Percentiles rank a stretch among this genome's conserved stretches.
phyloP scores from a whole-genome alignment of 2,113 vertebrate species.

The Gambusia affinis region DNA sequence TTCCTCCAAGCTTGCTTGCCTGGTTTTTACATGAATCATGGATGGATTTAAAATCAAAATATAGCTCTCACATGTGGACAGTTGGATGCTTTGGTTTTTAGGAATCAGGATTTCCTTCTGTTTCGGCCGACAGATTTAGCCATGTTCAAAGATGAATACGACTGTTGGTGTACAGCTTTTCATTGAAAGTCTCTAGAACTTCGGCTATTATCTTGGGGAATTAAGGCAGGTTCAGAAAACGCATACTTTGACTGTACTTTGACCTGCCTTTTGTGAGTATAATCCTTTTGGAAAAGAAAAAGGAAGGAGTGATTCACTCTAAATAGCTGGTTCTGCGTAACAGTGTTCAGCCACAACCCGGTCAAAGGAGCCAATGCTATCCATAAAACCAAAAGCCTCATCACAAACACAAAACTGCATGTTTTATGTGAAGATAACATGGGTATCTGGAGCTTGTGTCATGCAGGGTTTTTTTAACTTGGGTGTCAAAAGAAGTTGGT shows the following conservation, averaged over 20 bases:
- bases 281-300: conserved; percentile 27
- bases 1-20: not conserved
- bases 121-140: conserved; percentile 6
- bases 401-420: conserved; percentile 24
- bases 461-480: conserved; percentile 13
- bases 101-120: conserved; percentile 14
- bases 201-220: not conserved
- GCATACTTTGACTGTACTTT: conserved; percentile 41
- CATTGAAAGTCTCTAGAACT: not conserved
- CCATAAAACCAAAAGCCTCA: conserved; percentile 34
- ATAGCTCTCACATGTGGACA: not conserved
- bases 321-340: conserved; percentile 42
- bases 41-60: conserved; percentile 14
- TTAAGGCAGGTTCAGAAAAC: conserved; percentile 10
- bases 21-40: not conserved
- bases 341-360: conserved; percentile 45
- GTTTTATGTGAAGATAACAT: conserved; percentile 32
- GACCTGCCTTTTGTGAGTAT: conserved; percentile 45
- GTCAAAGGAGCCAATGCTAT: conserved; percentile 15
- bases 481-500: not conserved
- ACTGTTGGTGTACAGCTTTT: conserved; percentile 6
- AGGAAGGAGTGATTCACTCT: conserved; percentile 51
- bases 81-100: conserved; percentile 26
- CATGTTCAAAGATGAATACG: not conserved
- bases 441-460: conserved; percentile 33